Percentiles rank a stretch among this genome's conserved stretches.
These are phyloP conservation scores for Oreochromis aureus DNA, from an alignment of 2,113 vertebrate genomes.

Conservation along the genomic window DNA sequence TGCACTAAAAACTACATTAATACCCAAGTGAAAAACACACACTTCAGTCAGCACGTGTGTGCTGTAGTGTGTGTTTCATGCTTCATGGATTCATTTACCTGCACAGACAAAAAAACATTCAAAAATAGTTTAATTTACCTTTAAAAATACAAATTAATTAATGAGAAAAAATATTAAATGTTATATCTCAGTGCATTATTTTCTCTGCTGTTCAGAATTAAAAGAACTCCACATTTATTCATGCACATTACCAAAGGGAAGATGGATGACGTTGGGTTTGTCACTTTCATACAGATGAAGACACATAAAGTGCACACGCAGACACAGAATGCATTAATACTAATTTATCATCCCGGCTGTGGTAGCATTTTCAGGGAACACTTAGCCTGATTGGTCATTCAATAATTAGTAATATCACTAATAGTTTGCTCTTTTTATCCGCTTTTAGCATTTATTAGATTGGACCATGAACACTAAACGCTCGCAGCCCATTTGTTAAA, in stretches of 20 bases:
- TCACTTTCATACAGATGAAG: background rate
- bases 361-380: constrained; percentile 43
- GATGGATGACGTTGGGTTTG: background rate
- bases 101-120: background rate
- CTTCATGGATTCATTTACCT: background rate
- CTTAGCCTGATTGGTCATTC: constrained; percentile 61
- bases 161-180: background rate
- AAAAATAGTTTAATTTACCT: background rate
- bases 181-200: background rate
- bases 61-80: background rate
- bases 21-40: background rate
- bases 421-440: constrained; percentile 56
- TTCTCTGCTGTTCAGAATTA: background rate
- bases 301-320: background rate
- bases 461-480: constrained; percentile 23
- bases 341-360: constrained; percentile 41
- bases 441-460: constrained; percentile 62
- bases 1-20: background rate
- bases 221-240: background rate
- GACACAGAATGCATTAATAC: constrained; percentile 4
- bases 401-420: constrained; percentile 63
- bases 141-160: accelerated
- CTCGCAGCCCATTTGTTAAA: constrained; percentile 41
- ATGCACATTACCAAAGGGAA: background rate
- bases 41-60: background rate